These are phyloP conservation scores for Melitaea cinxia DNA, from an alignment of 1,140 invertebrate species.

Conservation along the genomic window DNA sequence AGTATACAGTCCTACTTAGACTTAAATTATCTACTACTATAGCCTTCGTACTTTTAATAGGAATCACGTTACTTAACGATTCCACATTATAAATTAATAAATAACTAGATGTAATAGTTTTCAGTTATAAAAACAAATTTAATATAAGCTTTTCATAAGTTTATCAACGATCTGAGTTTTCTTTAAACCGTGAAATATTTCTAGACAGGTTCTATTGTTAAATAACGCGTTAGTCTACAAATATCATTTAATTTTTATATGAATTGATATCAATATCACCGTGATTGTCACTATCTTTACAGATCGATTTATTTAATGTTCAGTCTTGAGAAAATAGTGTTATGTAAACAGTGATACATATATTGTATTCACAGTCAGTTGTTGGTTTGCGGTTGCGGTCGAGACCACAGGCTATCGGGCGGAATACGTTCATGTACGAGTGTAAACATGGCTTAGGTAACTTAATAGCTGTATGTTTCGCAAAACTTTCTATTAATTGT, in stretches of 20 bases:
- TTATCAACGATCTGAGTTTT: too few species aligned
- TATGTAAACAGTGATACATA: slow-evolving; percentile 4
- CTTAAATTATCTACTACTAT: neutral
- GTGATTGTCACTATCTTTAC: too few species aligned
- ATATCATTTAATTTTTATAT: too few species aligned
- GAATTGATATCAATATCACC: too few species aligned
- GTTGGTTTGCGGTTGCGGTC: slow-evolving; percentile 65
- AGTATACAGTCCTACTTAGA: neutral
- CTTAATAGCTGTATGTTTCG: slow-evolving; percentile 30
- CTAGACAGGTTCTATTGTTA: too few species aligned
- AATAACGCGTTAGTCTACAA: too few species aligned
- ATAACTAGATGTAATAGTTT: too few species aligned
- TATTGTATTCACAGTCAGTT: slow-evolving; percentile 42
- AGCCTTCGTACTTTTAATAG: neutral
- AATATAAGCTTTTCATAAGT: too few species aligned
- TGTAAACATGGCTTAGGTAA: slow-evolving; percentile 50
- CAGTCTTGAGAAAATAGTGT: neutral
- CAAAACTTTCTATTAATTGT: slow-evolving; percentile 8
- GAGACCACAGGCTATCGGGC: slow-evolving; percentile 57
- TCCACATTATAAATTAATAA: too few species aligned
- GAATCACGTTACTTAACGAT: neutral
- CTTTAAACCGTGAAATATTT: too few species aligned
- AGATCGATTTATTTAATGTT: neutral
- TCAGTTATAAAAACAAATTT: too few species aligned
- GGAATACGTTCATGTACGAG: slow-evolving; percentile 55